phyloP scores from a whole-genome alignment of 1,140 invertebrate genomes.

The Epicauta chinensis region DNA sequence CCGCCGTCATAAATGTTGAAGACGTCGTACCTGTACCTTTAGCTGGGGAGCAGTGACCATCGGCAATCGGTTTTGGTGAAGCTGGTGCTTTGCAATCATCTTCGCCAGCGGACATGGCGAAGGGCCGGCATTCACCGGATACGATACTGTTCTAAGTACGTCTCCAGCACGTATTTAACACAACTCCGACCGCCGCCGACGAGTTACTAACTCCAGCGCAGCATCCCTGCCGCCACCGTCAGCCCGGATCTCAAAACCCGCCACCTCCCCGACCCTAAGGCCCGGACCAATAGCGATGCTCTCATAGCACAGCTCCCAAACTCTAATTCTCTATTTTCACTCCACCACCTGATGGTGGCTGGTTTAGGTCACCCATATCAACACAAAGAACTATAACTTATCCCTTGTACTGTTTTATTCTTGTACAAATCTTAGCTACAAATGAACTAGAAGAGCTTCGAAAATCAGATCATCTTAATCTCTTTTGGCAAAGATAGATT shows the following conservation, averaged over 20 bases:
- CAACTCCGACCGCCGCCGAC: slow-evolving; percentile 16
- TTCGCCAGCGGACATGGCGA: slow-evolving; percentile 27
- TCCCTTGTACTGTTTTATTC: too few species aligned
- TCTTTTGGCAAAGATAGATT: too few species aligned
- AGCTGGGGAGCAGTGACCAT: slow-evolving; percentile 35
- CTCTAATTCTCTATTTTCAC: slow-evolving; percentile 9
- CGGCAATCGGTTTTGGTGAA: slow-evolving; percentile 34
- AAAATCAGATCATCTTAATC: too few species aligned
- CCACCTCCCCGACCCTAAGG: slow-evolving; percentile 15
- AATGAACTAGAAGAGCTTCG: too few species aligned
- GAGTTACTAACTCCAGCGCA: slow-evolving; percentile 23
- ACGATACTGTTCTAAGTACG: slow-evolving; percentile 7
- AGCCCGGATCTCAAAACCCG: slow-evolving; percentile 16
- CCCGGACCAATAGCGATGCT: slow-evolving; percentile 7
- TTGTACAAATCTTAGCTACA: too few species aligned
- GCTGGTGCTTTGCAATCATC: slow-evolving; percentile 34
- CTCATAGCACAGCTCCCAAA: slow-evolving; percentile 11
- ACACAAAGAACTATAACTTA: too few species aligned
- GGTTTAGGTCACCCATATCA: neutral
- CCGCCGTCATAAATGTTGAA: too few species aligned
- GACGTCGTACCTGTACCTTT: slow-evolving; percentile 28
- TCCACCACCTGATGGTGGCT: slow-evolving; percentile 6
- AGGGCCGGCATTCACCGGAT: slow-evolving; percentile 17
- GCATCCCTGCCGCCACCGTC: slow-evolving; percentile 20
- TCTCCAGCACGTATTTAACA: slow-evolving; percentile 13